A percentile compares a stretch with the other conserved stretches of the same genome.
These are phyloP conservation scores for Ptilodon capucinus DNA, from an alignment of 2,888 invertebrate genomes.

Conservation along the genomic window DNA sequence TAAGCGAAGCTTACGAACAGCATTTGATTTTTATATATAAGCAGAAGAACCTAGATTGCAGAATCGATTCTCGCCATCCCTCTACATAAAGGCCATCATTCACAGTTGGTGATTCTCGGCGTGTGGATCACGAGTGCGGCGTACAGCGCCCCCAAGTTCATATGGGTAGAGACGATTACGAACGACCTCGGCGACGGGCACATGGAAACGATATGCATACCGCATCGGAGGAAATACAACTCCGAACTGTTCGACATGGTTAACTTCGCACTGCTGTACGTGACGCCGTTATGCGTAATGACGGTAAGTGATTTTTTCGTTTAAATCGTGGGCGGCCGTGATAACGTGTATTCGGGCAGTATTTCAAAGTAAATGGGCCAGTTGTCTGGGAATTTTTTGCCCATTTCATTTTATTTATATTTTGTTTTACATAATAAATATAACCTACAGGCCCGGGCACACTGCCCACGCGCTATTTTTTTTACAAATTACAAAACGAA, in stretches of 20 bases:
- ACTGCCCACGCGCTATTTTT: no score
- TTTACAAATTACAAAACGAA: no score
- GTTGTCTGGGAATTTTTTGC: conserved; percentile 2
- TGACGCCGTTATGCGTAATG: conserved; percentile 91
- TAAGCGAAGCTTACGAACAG: no score
- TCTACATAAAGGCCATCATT: conserved; percentile 17
- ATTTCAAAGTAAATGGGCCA: conserved; percentile 3
- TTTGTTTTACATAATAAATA: no score
- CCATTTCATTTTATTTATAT: conserved; percentile 2
- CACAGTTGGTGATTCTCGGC: conserved; percentile 87
- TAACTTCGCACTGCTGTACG: conserved; percentile 92
- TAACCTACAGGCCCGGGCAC: no score
- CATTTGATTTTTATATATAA: no score
- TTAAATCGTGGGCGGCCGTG: not conserved
- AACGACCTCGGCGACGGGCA: conserved; percentile 82
- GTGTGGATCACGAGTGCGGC: conserved; percentile 93
- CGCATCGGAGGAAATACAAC: conserved; percentile 89
- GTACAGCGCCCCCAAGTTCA: conserved; percentile 92
- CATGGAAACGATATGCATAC: conserved; percentile 87
- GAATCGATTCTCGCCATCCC: no score
- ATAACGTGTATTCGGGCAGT: not conserved
- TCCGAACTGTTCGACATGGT: conserved; percentile 90
- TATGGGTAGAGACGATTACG: conserved; percentile 90
- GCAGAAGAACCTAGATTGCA: no score
- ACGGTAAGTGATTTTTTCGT: conserved; percentile 83